phyloP scores from a whole-genome alignment of 2,888 invertebrate genomes.

The Drosophila lacicola region DNA sequence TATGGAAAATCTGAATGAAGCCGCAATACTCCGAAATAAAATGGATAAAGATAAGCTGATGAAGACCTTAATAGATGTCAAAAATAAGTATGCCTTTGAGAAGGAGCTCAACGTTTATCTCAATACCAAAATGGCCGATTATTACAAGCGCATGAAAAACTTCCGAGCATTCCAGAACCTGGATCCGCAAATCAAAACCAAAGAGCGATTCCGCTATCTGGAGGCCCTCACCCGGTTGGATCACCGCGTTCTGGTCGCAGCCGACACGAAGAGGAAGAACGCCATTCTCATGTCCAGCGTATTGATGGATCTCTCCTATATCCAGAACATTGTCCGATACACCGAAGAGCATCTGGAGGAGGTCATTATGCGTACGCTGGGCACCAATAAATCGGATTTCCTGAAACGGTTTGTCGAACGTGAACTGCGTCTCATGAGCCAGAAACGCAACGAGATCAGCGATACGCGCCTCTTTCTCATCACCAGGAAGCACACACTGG shows the following conservation, averaged over 20 bases:
- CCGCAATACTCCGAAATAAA: slow-evolving; percentile 41
- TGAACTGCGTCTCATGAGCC: slow-evolving; percentile 47
- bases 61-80: slow-evolving; percentile 12
- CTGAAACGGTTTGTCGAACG: slow-evolving; percentile 20
- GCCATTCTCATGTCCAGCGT: slow-evolving; percentile 31
- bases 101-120: slow-evolving; percentile 36
- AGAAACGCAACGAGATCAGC: slow-evolving; percentile 72
- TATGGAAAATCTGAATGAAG: slow-evolving; percentile 43
- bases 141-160: slow-evolving; percentile 69
- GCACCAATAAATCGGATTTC: slow-evolving; percentile 14
- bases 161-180: slow-evolving; percentile 51
- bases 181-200: accelerated
- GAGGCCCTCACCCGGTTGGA: slow-evolving; percentile 56
- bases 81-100: slow-evolving; percentile 5
- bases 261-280: slow-evolving; percentile 28
- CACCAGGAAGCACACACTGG: slow-evolving; percentile 68
- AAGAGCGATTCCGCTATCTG: slow-evolving; percentile 40
- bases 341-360: slow-evolving; percentile 41
- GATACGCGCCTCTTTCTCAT: slow-evolving; percentile 69
- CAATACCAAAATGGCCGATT: slow-evolving; percentile 65
- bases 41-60: slow-evolving; percentile 66
- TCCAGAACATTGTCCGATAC: slow-evolving; percentile 1
- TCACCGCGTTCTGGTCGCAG: slow-evolving; percentile 22
- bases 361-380: slow-evolving; percentile 8
- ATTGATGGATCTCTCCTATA: slow-evolving; percentile 37